Percentiles rank a stretch among this genome's conserved stretches.
Evolutionary conservation across 2,113 vertebrate genomes (phyloP).

Genomic region (Amblyopsis rosae): DNA sequence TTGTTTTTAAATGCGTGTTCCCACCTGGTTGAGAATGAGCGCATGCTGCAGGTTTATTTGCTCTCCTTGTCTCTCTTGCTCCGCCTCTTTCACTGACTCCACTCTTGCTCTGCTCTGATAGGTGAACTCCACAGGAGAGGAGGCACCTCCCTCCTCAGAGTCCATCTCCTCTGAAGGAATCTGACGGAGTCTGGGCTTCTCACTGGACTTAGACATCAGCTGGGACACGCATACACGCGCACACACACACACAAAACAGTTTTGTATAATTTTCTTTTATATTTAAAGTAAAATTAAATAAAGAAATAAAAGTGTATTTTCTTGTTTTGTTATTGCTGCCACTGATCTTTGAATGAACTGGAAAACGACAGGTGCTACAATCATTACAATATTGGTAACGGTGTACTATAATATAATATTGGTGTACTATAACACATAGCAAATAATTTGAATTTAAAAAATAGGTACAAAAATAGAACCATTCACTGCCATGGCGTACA

Average conservation of each 20-base stretch:
- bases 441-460: too few species aligned
- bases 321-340: too few species aligned
- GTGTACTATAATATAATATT: too few species aligned
- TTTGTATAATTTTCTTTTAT: too few species aligned
- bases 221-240: conserved; percentile 37
- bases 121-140: conserved; percentile 59
- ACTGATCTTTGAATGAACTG: too few species aligned
- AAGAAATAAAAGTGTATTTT: too few species aligned
- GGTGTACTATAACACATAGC: too few species aligned
- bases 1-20: background rate
- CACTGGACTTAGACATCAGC: conserved; percentile 86
- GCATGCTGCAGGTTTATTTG: conserved; percentile 78
- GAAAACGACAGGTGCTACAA: too few species aligned
- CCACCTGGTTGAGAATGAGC: conserved; percentile 81
- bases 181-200: conserved; percentile 89
- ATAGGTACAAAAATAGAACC: too few species aligned
- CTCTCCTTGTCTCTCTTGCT: conserved; percentile 72
- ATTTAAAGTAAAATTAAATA: too few species aligned
- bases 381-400: too few species aligned
- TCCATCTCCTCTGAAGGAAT: conserved; percentile 95
- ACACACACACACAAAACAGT: background rate
- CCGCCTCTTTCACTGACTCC: conserved; percentile 51
- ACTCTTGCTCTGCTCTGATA: conserved; percentile 64
- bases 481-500: too few species aligned
- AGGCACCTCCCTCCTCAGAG: conserved; percentile 71